A percentile compares a stretch with the other conserved stretches of the same genome.
phyloP scores from a whole-genome alignment of 2,888 invertebrate species.

The Tubulanus polymorphus region DNA sequence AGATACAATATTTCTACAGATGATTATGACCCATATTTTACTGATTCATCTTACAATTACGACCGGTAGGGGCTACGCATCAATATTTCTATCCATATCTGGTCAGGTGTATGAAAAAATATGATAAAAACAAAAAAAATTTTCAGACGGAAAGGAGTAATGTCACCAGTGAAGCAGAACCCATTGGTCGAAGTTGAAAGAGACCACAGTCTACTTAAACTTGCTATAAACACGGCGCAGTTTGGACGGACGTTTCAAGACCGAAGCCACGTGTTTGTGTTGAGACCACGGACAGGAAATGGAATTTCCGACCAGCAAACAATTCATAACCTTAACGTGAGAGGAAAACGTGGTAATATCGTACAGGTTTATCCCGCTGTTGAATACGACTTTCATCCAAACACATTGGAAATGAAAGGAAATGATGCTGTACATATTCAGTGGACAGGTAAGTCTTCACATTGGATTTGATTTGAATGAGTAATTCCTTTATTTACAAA shows the following conservation, averaged over 20 bases:
- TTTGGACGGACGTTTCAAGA: conserved; percentile 50
- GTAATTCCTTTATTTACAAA: too few relatives aligned
- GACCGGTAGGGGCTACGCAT: conserved; percentile 25
- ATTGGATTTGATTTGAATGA: too few relatives aligned
- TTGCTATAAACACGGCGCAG: conserved; percentile 51
- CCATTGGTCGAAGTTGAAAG: conserved; percentile 43
- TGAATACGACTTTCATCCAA: conserved; percentile 49
- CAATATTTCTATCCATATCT: background rate
- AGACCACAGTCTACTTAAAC: conserved; percentile 33
- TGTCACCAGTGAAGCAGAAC: conserved; percentile 45
- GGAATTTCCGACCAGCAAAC: conserved; percentile 20
- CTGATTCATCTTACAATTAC: conserved; percentile 38
- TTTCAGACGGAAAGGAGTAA: conserved; percentile 3
- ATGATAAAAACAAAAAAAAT: background rate
- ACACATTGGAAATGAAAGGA: conserved; percentile 24
- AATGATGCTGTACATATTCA: conserved; percentile 45
- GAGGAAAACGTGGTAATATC: conserved; percentile 50
- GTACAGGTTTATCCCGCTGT: conserved; percentile 50
- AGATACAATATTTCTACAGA: conserved; percentile 53
- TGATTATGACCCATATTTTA: conserved; percentile 48
- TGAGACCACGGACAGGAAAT: conserved; percentile 33
- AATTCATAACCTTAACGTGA: conserved; percentile 42
- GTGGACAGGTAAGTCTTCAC: conserved; percentile 41
- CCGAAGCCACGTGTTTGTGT: conserved; percentile 43
- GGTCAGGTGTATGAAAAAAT: background rate